Evolutionary conservation across 1,140 invertebrate species (phyloP), one percentile per base, ranked within the genome.

Genomic region (Campoletis sonorensis): DNA sequence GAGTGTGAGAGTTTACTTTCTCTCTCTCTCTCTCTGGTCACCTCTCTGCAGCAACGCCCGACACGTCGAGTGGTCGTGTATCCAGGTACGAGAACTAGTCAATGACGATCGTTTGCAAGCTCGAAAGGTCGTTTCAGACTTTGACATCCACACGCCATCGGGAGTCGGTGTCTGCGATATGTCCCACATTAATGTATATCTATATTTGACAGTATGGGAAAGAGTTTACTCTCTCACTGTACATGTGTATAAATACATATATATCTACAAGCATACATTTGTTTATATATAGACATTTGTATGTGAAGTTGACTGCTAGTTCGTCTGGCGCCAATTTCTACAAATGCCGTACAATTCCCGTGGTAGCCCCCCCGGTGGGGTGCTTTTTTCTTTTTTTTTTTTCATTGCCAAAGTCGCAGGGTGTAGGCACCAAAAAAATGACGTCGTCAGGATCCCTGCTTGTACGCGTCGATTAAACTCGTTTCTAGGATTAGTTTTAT

Each of bases 61-160:
- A 70, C 15, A 45, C 33, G 37, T 64, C 76, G 76, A 78, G 58
- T 78, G 76, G 23, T 33, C 33, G 61, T 78, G 76, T 78, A 67
- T 33, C 23, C 61, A 78, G 67, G 76, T 78, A 78, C 58, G 76
- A 78, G 76, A 78, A 78, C 30, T 37, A 45, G 58, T 78, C 76
- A 67, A 78, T 78, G 76, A 78, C 76, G 76, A 78, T 78, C 76
- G 76, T 67, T 78, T 78, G 58, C 76, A 64, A 67, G 58, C 76
- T 78, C 76, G 76, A 78, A 78, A 78, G 58, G 76, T 78, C 61
- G 76, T 78, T 78, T 77, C 54, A 54, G 73, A 64, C 73, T 77
- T 77, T 77, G 73, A 77, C 73, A 77, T 61, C 73, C 21, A 37
- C 51, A 21, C 73, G 73, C 72, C 54, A 72, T 49, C 33, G 73